Conservation (phyloP, 2,113 vertebrate species). For the Colossoma macropomum region DNA sequence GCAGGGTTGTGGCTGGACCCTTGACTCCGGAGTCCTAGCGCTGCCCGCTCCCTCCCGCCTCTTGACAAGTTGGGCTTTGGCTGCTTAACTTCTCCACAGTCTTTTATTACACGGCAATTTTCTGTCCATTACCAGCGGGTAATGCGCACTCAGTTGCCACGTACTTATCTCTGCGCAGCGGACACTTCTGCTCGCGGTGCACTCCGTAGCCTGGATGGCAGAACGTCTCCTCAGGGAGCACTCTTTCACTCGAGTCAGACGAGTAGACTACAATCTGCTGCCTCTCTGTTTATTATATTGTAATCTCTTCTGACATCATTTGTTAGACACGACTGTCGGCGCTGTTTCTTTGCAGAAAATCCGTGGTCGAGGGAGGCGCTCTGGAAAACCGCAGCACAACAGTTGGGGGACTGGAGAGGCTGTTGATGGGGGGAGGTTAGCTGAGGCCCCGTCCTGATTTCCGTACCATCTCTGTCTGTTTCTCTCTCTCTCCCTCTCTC, state of each 20-base stretch:
- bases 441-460: conserved; percentile 26
- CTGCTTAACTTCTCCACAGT: conserved; percentile 33
- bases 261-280: conserved; percentile 60
- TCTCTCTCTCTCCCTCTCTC: conserved; percentile 50
- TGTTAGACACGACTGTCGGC: conserved; percentile 1
- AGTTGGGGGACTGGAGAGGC: background rate
- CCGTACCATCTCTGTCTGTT: conserved; percentile 61
- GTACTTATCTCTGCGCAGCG: conserved; percentile 23
- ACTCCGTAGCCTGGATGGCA: conserved; percentile 11
- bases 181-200: conserved; percentile 32
- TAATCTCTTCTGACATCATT: conserved; percentile 16
- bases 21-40: conserved; percentile 58
- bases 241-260: conserved; percentile 58
- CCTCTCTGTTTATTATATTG: conserved; percentile 28
- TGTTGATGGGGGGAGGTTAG: conserved; percentile 24
- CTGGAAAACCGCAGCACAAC: conserved; percentile 23
- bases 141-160: conserved; percentile 53
- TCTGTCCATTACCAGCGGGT: conserved; percentile 61
- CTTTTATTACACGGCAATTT: conserved; percentile 63
- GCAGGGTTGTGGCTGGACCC: conserved; percentile 37
- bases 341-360: background rate
- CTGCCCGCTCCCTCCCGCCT: conserved; percentile 54
- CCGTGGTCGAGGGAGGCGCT: conserved; percentile 9
- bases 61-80: conserved; percentile 11
- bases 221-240: conserved; percentile 54